These are phyloP conservation scores for Corythucha ciliata DNA, from an alignment of 2,888 invertebrate genomes.

Conservation along the genomic window DNA sequence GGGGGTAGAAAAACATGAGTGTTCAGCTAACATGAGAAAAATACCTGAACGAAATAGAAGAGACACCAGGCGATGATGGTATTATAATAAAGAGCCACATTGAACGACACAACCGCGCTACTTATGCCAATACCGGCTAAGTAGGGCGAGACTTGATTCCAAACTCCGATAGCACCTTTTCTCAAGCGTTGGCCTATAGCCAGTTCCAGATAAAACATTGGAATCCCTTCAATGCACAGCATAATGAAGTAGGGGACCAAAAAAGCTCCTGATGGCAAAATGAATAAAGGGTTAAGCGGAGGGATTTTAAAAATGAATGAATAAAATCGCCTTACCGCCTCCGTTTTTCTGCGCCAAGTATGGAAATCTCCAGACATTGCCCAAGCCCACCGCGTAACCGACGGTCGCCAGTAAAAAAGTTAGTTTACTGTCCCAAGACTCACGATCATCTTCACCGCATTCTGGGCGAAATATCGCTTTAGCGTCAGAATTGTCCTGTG, in stretches of 20 bases:
- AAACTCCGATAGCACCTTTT: conserved; percentile 89
- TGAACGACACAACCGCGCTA: conserved; percentile 90
- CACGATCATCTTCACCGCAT: conserved; percentile 59
- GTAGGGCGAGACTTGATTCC: conserved; percentile 87
- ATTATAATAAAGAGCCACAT: conserved; percentile 94
- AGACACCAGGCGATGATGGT: conserved; percentile 97
- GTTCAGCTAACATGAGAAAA: not conserved
- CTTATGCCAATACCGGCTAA: conserved; percentile 85
- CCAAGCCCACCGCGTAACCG: conserved; percentile 87
- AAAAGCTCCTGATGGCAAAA: conserved; percentile 65
- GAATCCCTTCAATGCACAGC: conserved; percentile 88
- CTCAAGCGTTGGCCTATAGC: conserved; percentile 89
- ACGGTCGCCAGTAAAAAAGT: conserved; percentile 89
- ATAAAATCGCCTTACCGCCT: conserved; percentile 52
- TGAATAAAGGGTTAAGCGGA: not conserved
- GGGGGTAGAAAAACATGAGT: too few species aligned
- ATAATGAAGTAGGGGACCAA: conserved; percentile 93
- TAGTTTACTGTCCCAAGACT: conserved; percentile 87
- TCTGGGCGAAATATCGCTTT: conserved; percentile 58
- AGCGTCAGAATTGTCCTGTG: conserved; percentile 12
- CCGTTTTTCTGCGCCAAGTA: conserved; percentile 92
- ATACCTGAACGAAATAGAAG: conserved; percentile 76
- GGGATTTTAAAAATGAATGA: not conserved
- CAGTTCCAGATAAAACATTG: conserved; percentile 90
- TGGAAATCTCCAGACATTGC: conserved; percentile 93